Base-by-base conservation (phyloP, 2,797 vertebrate species). In the Sciurus carolinensis region DNA sequence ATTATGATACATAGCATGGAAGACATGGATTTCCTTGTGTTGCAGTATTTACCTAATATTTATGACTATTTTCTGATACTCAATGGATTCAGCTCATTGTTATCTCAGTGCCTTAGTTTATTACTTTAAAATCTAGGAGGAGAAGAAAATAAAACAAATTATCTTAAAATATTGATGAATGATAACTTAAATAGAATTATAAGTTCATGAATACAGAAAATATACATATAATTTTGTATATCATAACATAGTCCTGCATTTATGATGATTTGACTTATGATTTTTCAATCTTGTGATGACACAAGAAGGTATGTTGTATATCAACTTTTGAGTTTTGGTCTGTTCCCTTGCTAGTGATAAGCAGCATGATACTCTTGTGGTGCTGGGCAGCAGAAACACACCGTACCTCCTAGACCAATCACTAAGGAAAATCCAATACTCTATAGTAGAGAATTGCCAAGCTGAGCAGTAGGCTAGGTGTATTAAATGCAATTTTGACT, bases 11-110 rank as follows among this genome's bases (percentile, higher is more conserved):
- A 18, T 50, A 22, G 8, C 13, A 72, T 42, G 47, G 36, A 77
- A 62, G 3, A 24, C 54, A 30, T 62, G 36, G 59, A 4, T 4
- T 2, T 82, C 59, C 13, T 87, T 96, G 77, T 82, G 67, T 81
- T 81, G 83, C 59, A 81, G 26, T 90, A 28, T 73, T 89, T 91
- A 90, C 10, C 17, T 77, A 73, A 73, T 75, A 92, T 50, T 85
- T 85, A 73, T 69, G 6, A 75, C 12, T 88, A 82, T 59, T 28
- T 2, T 59, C 24, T 79, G 9, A 36, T 26, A 39, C 4, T 90
- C 9, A 81, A 4, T n/a, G 7, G n/a, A 84, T 39, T 71, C n/a
- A 66, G 9, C 0, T 75, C 59, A 73, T 44, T 75, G 2, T 54
- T 81, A 73, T 52, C 14, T 93, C 8, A 69, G 3, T 50, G 2